Conservation (phyloP, 2,113 vertebrate species). For the Phaethornis superciliosus region DNA sequence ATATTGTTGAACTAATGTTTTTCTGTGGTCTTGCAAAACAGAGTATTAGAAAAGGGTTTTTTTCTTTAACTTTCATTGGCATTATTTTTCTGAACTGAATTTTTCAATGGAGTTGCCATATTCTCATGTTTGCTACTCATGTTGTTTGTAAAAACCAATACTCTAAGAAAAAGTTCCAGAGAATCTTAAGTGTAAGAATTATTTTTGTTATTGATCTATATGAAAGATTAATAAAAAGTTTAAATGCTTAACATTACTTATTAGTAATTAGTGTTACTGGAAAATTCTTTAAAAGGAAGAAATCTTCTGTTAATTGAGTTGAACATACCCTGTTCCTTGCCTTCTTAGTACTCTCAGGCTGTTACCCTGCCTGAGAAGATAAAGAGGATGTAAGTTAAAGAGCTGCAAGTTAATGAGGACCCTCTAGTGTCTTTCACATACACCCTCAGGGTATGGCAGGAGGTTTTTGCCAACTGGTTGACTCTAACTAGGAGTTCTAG, state of each 20-base stretch:
- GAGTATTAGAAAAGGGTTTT: accelerated
- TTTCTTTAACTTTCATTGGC: neutral
- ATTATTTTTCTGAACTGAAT: neutral
- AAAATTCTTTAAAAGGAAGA: neutral
- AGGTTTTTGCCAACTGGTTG: neutral
- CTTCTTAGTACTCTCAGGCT: neutral
- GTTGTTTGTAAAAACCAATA: neutral
- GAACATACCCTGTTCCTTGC: neutral
- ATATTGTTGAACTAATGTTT: neutral
- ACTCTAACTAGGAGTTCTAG: neutral
- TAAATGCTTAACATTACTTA: neutral
- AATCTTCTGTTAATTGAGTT: neutral
- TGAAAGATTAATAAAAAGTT: neutral
- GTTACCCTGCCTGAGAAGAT: neutral
- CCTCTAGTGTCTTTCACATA: neutral
- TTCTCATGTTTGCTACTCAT: neutral
- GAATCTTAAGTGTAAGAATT: neutral
- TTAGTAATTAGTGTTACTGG: neutral
- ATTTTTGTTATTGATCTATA: neutral
- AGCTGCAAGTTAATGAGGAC: neutral
- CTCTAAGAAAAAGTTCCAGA: neutral
- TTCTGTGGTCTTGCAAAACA: neutral
- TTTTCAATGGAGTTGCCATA: neutral
- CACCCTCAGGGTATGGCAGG: neutral
- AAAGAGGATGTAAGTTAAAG: neutral